These are phyloP conservation scores for Mionectes macconnelli DNA, from an alignment of 2,113 vertebrate genomes.

Conservation along the genomic window DNA sequence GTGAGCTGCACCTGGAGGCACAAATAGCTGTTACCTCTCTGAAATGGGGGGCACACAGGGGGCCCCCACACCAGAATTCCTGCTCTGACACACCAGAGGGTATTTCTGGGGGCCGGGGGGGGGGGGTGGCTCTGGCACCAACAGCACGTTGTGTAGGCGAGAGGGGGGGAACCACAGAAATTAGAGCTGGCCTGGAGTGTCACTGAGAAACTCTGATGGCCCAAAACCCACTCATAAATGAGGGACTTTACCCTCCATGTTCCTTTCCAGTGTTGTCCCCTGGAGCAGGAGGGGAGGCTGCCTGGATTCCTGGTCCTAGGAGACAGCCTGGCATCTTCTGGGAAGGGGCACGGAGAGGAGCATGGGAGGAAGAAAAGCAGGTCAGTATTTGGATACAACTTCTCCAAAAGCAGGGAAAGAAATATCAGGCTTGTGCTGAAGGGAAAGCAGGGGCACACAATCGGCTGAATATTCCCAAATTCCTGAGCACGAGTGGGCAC, in stretches of 20 bases:
- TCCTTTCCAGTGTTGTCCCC: neutral
- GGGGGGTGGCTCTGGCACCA: neutral
- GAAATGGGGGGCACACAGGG: neutral
- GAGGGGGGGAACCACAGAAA: too few species aligned
- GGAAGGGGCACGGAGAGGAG: neutral
- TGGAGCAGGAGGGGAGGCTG: neutral
- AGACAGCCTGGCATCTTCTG: neutral
- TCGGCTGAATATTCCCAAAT: neutral
- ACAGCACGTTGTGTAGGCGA: accelerated
- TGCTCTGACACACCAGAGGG: neutral
- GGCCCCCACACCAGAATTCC: neutral
- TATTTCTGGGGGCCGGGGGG: neutral
- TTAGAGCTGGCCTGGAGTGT: neutral
- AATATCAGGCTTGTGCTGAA: neutral
- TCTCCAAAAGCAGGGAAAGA: neutral
- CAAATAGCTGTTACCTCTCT: neutral
- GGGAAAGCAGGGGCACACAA: neutral
- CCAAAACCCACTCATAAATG: neutral
- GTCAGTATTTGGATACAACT: neutral
- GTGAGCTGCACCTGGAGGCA: slow-evolving; percentile 53
- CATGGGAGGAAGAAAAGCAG: neutral
- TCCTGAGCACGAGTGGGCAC: accelerated
- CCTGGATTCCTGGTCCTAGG: neutral
- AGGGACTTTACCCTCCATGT: neutral
- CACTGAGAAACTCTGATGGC: neutral